Evolutionary conservation across 2,888 invertebrate genomes (phyloP), one percentile per base, ranked within the genome.

Genomic region (Himalopsyche tibetana): DNA sequence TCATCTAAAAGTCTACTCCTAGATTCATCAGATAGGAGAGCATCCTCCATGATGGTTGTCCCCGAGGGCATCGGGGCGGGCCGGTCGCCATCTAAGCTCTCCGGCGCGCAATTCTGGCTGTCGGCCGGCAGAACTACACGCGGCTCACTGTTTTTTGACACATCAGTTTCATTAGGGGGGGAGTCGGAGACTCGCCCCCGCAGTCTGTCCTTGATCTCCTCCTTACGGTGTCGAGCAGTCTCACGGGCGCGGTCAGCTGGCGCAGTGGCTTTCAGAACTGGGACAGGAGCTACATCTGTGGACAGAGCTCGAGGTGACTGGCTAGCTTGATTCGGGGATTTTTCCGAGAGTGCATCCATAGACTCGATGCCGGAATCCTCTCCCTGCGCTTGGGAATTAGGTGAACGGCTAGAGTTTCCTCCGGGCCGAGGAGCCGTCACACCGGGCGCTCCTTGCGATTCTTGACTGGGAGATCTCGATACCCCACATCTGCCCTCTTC

Each of bases 301-400:
- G 94, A 93, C 90, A 91, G 89, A 90, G 89, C 92, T 89, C 92
- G 94, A 88, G 94, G 97, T 91, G 95, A 97, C 93, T 93, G 96
- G 92, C 94, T 96, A 92, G 96, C 96, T 91, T 97, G 97, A 91
- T 97, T 97, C n/a, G 96, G 96, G 88, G 96, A 97, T 91, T 98
- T 98, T 91, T 98, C 98, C 36, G 97, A 97, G n/a, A 97, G 92
- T 3, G 98, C 97, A 91, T 98, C 98, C 98, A 98, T 97, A 56
- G 97, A 97, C 91, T 98, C 98, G 85, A 98, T 98, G 19, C 98
- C 98, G 85, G 97, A 97, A 91, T 98, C 97, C 90, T 98, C 98
- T 80, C 97, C 97, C 90, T 96, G 96, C 63, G 93, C 93, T 88
- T 93, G 93, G 38, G 92, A 92, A 89, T 91, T 91, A 86, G 93